Conservation (phyloP, 2,888 invertebrate genomes). For the Arge pagana region DNA sequence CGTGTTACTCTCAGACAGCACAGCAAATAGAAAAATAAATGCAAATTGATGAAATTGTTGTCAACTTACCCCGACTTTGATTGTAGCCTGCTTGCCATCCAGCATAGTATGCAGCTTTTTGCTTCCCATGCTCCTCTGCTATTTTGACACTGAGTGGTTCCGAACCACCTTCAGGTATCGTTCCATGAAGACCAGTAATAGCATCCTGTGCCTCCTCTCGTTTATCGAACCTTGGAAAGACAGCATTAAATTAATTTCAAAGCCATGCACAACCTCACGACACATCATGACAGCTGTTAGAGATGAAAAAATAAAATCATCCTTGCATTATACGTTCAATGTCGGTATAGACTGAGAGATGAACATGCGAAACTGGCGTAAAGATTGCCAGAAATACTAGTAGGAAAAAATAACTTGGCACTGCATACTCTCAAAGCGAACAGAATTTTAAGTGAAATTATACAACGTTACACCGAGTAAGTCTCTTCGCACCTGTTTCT, state of each 20-base stretch:
- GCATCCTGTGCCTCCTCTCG: slow-evolving; percentile 90
- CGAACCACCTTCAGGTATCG: slow-evolving; percentile 81
- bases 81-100: slow-evolving; percentile 73
- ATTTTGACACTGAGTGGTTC: slow-evolving; percentile 84
- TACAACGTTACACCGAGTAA: too few relatives aligned
- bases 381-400: too few relatives aligned
- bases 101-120: slow-evolving; percentile 76
- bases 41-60: not conserved
- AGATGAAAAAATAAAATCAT: slow-evolving; percentile 16
- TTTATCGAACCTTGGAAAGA: slow-evolving; percentile 72
- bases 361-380: not conserved
- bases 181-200: slow-evolving; percentile 82
- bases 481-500: too few relatives aligned
- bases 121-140: slow-evolving; percentile 85
- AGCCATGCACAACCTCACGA: not conserved
- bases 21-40: not conserved
- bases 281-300: slow-evolving; percentile 8
- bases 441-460: too few relatives aligned
- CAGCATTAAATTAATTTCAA: slow-evolving; percentile 11
- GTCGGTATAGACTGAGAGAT: too few relatives aligned
- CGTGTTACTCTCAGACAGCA: slow-evolving; percentile 9
- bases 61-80: slow-evolving; percentile 61
- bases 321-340: too few relatives aligned
- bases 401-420: too few relatives aligned
- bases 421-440: too few relatives aligned